Evolutionary conservation across 2,888 invertebrate species (phyloP), one percentile per base, ranked within the genome.

Genomic region (Chrysolina oricalcia): DNA sequence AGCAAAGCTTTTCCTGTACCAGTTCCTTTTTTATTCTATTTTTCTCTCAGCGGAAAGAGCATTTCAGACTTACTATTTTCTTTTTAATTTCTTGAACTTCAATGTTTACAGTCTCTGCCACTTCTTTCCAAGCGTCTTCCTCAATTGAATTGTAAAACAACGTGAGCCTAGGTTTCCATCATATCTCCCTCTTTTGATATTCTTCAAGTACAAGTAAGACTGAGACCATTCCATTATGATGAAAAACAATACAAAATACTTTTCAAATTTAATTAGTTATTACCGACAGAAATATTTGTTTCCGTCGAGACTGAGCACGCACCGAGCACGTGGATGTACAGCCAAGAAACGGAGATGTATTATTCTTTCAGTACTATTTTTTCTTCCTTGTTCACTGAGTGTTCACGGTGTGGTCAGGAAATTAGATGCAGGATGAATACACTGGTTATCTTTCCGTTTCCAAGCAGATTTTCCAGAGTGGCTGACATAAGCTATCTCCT

Each of bases 251-350:
- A n/a, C n/a, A n/a, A n/a, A n/a, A n/a, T n/a, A 27, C 35, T 65
- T 72, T 63, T 59, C 66, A 53, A 72, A 72, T 67, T 48, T n/a
- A 48, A n/a, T n/a, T 48, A n/a, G 17, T 17, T 48, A 48, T 48
- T 48, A n/a, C 21, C 15, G 43, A 59, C 40, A 48, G 64, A 65
- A 41, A 64, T 71, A 15, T 43, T 71, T 48, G 43, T 73, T 67
- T 68, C 62, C 73, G 46, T 73, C 73, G 62, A 73, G 15, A 73
- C 73, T 73, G 73, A 67, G 63, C 68, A 73, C 67, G 27, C 35
- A 69, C 56, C 56, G 27, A 40, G 56, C 71, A 71, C 71, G 64
- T 71, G 64, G 71, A 48, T 71, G 65, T 71, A 71, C 71, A 64
- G 64, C 43, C 71, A 71, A 71, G 46, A 71, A 27, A 48, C 53